phyloP scores from a whole-genome alignment of 2,113 vertebrate genomes.

The Emydocephalus ijimae region DNA sequence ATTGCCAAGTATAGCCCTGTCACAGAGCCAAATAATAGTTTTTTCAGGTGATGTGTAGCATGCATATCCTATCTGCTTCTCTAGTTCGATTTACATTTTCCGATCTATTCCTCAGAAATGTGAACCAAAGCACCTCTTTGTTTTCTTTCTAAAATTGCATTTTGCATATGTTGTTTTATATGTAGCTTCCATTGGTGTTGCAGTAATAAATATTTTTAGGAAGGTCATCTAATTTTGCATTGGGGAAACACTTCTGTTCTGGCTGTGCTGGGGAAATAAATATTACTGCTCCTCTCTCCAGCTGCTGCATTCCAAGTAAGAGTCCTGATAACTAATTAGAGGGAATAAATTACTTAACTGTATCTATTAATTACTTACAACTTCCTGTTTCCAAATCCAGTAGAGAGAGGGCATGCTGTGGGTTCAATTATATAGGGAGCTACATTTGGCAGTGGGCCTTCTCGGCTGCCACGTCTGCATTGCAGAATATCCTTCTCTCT shows the following conservation, averaged over 20 bases:
- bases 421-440: background rate
- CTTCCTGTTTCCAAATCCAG: background rate
- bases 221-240: background rate
- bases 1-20: background rate
- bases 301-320: background rate
- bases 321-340: background rate
- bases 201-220: background rate
- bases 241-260: background rate
- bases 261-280: background rate
- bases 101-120: background rate
- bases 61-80: background rate
- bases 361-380: background rate
- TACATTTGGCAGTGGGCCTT: background rate
- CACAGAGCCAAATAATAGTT: background rate
- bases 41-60: background rate
- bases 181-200: background rate
- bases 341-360: background rate
- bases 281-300: background rate
- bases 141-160: background rate
- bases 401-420: background rate
- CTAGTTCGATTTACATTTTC: background rate
- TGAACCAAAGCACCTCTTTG: background rate
- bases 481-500: background rate
- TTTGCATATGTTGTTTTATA: background rate
- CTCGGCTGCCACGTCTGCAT: background rate